These are phyloP conservation scores for Hestina assimilis DNA, from an alignment of 1,140 invertebrate species.

Conservation along the genomic window DNA sequence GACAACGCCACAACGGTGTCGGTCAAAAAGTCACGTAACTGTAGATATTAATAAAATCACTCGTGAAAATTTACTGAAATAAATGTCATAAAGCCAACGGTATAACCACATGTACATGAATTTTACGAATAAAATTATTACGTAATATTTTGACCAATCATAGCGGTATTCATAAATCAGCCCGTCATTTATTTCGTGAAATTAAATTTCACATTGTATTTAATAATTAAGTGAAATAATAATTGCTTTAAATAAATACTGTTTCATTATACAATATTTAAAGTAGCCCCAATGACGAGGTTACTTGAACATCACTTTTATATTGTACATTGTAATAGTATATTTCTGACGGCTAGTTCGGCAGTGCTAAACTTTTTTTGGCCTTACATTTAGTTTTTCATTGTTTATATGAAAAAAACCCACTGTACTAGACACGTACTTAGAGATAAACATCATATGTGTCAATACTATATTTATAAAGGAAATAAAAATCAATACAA, in stretches of 20 bases:
- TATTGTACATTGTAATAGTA: too few relatives aligned
- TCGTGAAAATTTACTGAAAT: constrained; percentile 12
- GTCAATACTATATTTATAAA: too few relatives aligned
- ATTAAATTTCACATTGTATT: constrained; percentile 11
- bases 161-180: constrained; percentile 21
- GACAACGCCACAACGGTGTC: too few relatives aligned
- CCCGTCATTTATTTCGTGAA: constrained; percentile 1
- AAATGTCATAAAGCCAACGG: constrained; percentile 8
- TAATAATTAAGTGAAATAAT: not conserved
- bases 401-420: too few relatives aligned
- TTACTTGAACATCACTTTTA: too few relatives aligned
- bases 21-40: not conserved
- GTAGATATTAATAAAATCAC: constrained; percentile 12
- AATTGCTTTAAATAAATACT: not conserved
- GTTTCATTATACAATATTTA: not conserved
- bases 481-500: too few relatives aligned
- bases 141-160: constrained; percentile 20
- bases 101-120: constrained; percentile 8
- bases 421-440: too few relatives aligned
- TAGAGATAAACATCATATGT: too few relatives aligned
- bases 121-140: constrained; percentile 15
- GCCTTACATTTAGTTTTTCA: too few relatives aligned
- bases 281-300: too few relatives aligned
- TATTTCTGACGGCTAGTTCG: too few relatives aligned
- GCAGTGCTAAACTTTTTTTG: too few relatives aligned